A percentile compares a stretch with the other conserved stretches of the same genome.
Evolutionary conservation across 2,797 vertebrate species (phyloP).

Genomic region (Danio choprae): DNA sequence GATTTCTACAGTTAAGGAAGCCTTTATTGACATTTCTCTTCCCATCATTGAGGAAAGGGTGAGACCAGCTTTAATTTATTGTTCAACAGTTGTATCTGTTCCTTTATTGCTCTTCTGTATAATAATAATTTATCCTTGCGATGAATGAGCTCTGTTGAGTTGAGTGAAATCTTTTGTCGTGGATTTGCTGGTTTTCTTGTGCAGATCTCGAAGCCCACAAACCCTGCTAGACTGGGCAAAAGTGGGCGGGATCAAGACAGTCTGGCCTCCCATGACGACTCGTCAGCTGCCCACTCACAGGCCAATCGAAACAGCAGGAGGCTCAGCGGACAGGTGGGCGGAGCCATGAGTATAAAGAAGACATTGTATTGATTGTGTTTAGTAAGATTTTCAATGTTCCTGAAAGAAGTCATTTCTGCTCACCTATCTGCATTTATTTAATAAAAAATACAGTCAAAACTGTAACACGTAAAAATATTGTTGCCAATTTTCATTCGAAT

Average conservation of each 20-base stretch:
- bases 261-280: slow-evolving; percentile 72
- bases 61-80: slow-evolving; percentile 66
- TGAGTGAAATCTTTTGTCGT: neutral
- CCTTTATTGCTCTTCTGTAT: neutral
- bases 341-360: neutral
- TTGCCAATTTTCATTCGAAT: neutral
- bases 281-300: slow-evolving; percentile 70
- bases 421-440: neutral
- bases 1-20: slow-evolving; percentile 96
- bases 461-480: neutral
- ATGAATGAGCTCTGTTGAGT: neutral
- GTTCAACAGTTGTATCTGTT: neutral
- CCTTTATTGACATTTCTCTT: slow-evolving; percentile 98
- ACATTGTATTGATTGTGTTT: neutral
- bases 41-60: slow-evolving; percentile 98
- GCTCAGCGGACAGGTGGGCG: slow-evolving; percentile 72
- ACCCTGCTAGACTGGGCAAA: slow-evolving; percentile 84
- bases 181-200: neutral
- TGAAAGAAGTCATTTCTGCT: neutral
- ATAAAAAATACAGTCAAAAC: neutral
- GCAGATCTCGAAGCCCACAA: slow-evolving; percentile 91
- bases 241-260: slow-evolving; percentile 77
- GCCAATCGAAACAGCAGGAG: slow-evolving; percentile 80
- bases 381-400: neutral
- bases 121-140: neutral